Evolutionary conservation across 2,113 vertebrate species (phyloP), one percentile per base, ranked within the genome.

Genomic region (Austrofundulus limnaeus): DNA sequence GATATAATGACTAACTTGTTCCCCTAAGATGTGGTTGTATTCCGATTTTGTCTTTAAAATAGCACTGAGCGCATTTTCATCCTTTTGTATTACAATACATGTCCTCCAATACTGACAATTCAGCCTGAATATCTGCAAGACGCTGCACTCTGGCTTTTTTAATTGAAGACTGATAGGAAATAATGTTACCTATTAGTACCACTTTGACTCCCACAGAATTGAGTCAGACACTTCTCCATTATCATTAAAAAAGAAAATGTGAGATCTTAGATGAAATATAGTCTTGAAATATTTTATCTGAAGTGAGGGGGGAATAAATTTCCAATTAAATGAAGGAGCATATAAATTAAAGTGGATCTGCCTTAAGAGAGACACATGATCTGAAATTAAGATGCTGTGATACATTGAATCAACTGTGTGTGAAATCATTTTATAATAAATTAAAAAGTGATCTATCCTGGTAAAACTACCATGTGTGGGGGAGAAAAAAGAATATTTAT

Each of bases 241-340:
- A 12, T 53, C 51, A 53, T n/a, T 53, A 12, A 53, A 34, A 34
- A 12, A 53, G 20, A 37, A 53, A 37, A 20, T 37, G n/a, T 53
- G 17, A 11, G 13, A 19, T 37, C 17, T 53, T 34, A 1, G 17
- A 2, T 11, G 51, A 37, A 11, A 53, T 34, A 2, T 31, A 34
- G 2, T 34, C 28, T 2, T 12, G 4, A 4, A 53, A 53, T 12
- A 1, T 11, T 1, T 37, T 31, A 7, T 53, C 28, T 20, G 11
- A 37, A 37, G 34, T 49, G 15, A 24, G 1, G 51, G 4, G 15
- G 28, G 11, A 1, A 19, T 55, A 21, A 8, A 39, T 55, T 38
- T 55, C 53, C 34, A 39, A 9, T 39, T 55, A 34, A 21, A 39
- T 6, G n/a, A n/a, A 21, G 11, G 19, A 10, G 11, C 34, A 54